Percentiles rank a stretch among this genome's conserved stretches.
Conservation (phyloP, 2,888 invertebrate species). For the Saturnia japonica region DNA sequence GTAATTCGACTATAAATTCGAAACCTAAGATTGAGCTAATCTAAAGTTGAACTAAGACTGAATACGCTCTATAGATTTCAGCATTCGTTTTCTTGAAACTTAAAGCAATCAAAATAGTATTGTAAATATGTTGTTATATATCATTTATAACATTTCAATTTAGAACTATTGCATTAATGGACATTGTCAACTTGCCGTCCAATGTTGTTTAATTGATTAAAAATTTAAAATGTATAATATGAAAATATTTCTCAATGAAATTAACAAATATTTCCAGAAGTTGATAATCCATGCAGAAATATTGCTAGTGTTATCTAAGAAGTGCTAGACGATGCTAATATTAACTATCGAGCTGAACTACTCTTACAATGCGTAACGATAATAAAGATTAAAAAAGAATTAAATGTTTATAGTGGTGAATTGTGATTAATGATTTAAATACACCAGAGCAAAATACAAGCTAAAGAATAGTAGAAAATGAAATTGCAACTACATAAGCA, state of each 20-base stretch:
- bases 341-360: not conserved
- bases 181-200: not conserved
- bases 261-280: not conserved
- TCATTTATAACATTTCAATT: not conserved
- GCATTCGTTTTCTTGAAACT: too few species aligned
- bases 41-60: too few species aligned
- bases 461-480: constrained; percentile 31
- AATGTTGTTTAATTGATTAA: not conserved
- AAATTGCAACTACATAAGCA: constrained; percentile 55
- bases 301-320: not conserved
- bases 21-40: too few species aligned
- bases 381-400: not conserved
- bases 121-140: too few species aligned
- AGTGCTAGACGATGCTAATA: not conserved
- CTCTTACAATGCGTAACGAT: not conserved
- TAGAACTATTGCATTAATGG: not conserved
- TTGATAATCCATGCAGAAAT: not conserved
- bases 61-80: too few species aligned
- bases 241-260: not conserved
- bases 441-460: constrained; percentile 22
- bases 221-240: not conserved
- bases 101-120: not conserved
- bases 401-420: not conserved
- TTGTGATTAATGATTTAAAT: not conserved
- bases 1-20: too few species aligned